These are phyloP conservation scores for Drosophila bifasciata DNA, from an alignment of 1,140 invertebrate genomes.

Conservation along the genomic window DNA sequence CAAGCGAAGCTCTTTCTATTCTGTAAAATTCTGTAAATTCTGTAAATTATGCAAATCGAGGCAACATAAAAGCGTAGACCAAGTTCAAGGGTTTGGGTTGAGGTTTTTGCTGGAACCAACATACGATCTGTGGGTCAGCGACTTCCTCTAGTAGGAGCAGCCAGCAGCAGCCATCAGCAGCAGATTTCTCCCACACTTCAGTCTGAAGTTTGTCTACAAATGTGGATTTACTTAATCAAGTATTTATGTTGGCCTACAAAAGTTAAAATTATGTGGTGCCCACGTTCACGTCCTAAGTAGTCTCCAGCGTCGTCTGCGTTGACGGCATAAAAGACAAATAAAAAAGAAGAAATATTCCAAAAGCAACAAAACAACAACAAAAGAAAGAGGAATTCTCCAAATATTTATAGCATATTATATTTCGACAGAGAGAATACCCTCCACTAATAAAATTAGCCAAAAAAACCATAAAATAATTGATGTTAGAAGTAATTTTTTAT, in stretches of 20 bases:
- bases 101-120: background rate
- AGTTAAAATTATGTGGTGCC: constrained; percentile 67
- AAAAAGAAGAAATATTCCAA: constrained; percentile 21
- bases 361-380: too few relatives aligned
- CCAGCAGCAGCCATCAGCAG: too few relatives aligned
- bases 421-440: too few relatives aligned
- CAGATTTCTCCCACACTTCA: constrained; percentile 22
- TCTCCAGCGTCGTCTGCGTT: constrained; percentile 3
- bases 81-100: constrained; percentile 17
- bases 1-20: constrained; percentile 21
- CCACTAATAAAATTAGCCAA: too few relatives aligned
- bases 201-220: constrained; percentile 66
- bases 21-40: constrained; percentile 8
- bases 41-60: constrained; percentile 60
- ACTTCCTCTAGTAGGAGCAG: constrained; percentile 1
- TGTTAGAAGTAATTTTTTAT: too few relatives aligned
- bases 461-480: too few relatives aligned
- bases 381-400: too few relatives aligned
- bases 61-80: constrained; percentile 47
- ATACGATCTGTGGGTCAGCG: constrained; percentile 36
- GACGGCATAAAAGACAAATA: constrained; percentile 48
- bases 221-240: constrained; percentile 74
- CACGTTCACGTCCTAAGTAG: constrained; percentile 17
- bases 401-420: too few relatives aligned
- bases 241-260: constrained; percentile 73